Evolutionary conservation across 2,113 vertebrate genomes (phyloP).

Genomic region (Tyrannus savana): DNA sequence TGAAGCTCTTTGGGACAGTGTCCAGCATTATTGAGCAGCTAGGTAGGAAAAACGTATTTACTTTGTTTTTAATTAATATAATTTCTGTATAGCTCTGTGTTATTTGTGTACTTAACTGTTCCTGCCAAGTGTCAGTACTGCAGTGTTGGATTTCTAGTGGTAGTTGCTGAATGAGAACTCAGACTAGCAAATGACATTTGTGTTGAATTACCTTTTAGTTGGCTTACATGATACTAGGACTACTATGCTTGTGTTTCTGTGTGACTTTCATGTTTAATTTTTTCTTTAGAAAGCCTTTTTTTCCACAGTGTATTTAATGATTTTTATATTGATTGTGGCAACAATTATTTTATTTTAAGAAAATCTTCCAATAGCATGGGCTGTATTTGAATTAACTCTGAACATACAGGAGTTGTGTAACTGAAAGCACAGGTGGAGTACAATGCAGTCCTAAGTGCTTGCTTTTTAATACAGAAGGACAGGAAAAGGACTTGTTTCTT

Average conservation of each 20-base stretch:
- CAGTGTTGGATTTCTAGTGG: accelerated
- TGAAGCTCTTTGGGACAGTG: conserved; percentile 84
- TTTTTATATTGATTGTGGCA: neutral
- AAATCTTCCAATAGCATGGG: neutral
- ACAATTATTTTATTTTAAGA: neutral
- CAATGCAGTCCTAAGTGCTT: neutral
- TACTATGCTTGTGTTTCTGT: neutral
- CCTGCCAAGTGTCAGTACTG: neutral
- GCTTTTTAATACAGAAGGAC: neutral
- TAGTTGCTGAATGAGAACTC: neutral
- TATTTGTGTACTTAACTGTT: neutral
- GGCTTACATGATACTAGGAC: neutral
- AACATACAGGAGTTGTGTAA: neutral
- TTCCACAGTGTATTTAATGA: neutral
- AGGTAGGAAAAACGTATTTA: conserved; percentile 74
- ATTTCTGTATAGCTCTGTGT: neutral
- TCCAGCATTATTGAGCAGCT: conserved; percentile 87
- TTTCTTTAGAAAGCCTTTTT: neutral
- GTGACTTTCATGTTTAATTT: neutral
- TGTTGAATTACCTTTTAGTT: neutral
- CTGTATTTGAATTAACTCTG: neutral
- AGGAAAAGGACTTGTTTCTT: neutral
- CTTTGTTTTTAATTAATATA: neutral
- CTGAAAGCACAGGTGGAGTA: neutral
- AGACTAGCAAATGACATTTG: accelerated